Base-by-base conservation (phyloP, 2,888 invertebrate species). In the Stenodera caucasica region DNA sequence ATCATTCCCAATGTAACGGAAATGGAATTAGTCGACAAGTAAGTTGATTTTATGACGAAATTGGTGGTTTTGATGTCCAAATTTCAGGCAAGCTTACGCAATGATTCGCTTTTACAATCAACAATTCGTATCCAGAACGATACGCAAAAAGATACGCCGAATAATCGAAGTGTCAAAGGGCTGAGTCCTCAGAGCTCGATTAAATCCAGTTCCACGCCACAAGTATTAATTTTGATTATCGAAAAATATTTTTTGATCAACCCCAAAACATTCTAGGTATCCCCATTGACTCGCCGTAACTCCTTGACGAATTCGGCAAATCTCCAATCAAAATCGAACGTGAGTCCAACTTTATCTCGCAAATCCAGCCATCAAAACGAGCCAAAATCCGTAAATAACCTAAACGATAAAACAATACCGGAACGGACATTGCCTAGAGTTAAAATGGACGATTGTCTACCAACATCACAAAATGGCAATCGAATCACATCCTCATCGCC, bases 151-250 rank as follows among this genome's bases (percentile, higher is more conserved):
- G 90, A 88, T 72, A 80, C 85, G 37, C 86, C 87, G 7, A 88
- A 89, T 78, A 88, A 88, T 83, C 84, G 75, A 79, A 83, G 81
- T 77, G 78, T 79, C 65, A 83, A 80, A 68, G 78, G 82, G 35
- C 78, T 89, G 61, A 90, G 89, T 76, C 89, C 90, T 21, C 90
- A 90, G 76, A 90, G 89, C 80, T 89, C 90, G 14, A 84, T 89
- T 67, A 84, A 84, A 72, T 83, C 85, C 72, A 77, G 79, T 70
- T 72, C 79, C 55, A 70, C 77, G 45, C 78, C 80, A 66, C 81
- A 81, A 76, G 82, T 81, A 77, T 70, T 53, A 14, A 53, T 8
- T 30, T 29, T 33, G 3, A 26, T 5, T 26, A 26, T 7, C 15
- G 35, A 49, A 57, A 50, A 30, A 53, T 49, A 15, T 21, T 15